Evolutionary conservation across 1,140 invertebrate species (phyloP), one percentile per base, ranked within the genome.

Genomic region (Campoletis sonorensis): DNA sequence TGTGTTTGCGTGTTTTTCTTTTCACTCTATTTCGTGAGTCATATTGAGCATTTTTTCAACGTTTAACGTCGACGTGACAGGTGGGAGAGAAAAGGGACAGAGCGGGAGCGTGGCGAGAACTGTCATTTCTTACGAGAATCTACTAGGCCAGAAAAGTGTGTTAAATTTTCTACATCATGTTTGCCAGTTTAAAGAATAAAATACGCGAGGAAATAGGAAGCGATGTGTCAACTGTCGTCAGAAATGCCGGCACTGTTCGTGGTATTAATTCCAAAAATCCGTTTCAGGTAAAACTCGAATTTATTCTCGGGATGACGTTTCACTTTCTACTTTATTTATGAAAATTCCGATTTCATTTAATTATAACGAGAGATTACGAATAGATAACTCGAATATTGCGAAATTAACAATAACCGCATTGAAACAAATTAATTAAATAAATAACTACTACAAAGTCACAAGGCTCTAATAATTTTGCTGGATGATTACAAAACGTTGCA

Each of bases 201-300:
- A 95, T 96, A 85, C 93, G 94, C 79, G 95, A 96, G 87, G 95
- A 96, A 91, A 95, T 95, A 37, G 95, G 95, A 67, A 95, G 93
- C 87, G 95, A 96, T 87, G 91, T 95, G 58, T 93, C 90, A 1
- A 85, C 91, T 11, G 92, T 93, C n/a, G 87, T 90, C 58, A 91
- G 91, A 88, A 92, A 93, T 85, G 89, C 91, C 82, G 92, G 93
- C 79, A 93, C 89, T 49, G 89, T 93, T 58, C 88, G 93, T 21
- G 92, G 92, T 58, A 92, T 93, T 79, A 93, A 93, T 83, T 94
- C 94, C 21, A 92, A 92, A 81, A 93, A 94, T 82, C 81, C 89
- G 33, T 90, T 90, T 40, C 88, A 90, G 88, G 90, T 92, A 88
- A 87, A 1, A 64, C 18, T 76, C 33, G 16, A n/a, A 18, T 13